Evolutionary conservation across 2,888 invertebrate species (phyloP).

Genomic region (Hirtodrosophila duncani): DNA sequence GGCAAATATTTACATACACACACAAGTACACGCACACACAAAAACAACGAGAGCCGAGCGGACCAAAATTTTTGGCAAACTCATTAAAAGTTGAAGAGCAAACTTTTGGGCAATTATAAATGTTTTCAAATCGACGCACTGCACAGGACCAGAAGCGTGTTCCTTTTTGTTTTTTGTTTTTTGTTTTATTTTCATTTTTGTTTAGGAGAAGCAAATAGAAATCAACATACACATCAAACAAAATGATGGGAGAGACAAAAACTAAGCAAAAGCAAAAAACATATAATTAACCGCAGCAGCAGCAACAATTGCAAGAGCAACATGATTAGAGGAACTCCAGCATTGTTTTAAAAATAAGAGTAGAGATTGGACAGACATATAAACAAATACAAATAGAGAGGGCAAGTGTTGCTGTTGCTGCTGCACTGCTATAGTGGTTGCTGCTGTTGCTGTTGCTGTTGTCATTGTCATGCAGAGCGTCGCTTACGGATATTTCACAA

Average conservation of each 20-base stretch:
- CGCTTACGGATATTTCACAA: conserved; percentile 73
- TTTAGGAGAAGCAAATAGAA: conserved; percentile 9
- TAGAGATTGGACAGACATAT: conserved; percentile 16
- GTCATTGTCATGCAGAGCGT: background rate
- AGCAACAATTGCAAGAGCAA: conserved; percentile 4
- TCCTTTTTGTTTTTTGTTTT: too few relatives aligned
- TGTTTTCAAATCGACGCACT: conserved; percentile 11
- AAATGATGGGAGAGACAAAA: conserved; percentile 7
- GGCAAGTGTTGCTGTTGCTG: background rate
- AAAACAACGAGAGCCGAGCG: conserved; percentile 14
- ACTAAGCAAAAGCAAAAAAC: conserved; percentile 4
- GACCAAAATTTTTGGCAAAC: conserved; percentile 12
- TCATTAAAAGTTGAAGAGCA: conserved; percentile 23
- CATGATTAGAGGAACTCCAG: conserved; percentile 1
- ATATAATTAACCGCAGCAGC: conserved; percentile 13
- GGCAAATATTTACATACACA: conserved; percentile 31
- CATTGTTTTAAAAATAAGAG: too few relatives aligned
- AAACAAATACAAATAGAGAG: background rate
- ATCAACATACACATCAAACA: background rate
- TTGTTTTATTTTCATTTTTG: too few relatives aligned
- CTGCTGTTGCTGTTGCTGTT: conserved; percentile 6
- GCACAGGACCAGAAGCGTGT: conserved; percentile 20
- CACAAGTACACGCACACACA: conserved; percentile 35
- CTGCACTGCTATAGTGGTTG: conserved; percentile 4
- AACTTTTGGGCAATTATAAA: conserved; percentile 17